A percentile compares a stretch with the other conserved stretches of the same genome.
phyloP scores from a whole-genome alignment of 2,797 vertebrate genomes.

The Platyrinchus mystaceus region DNA sequence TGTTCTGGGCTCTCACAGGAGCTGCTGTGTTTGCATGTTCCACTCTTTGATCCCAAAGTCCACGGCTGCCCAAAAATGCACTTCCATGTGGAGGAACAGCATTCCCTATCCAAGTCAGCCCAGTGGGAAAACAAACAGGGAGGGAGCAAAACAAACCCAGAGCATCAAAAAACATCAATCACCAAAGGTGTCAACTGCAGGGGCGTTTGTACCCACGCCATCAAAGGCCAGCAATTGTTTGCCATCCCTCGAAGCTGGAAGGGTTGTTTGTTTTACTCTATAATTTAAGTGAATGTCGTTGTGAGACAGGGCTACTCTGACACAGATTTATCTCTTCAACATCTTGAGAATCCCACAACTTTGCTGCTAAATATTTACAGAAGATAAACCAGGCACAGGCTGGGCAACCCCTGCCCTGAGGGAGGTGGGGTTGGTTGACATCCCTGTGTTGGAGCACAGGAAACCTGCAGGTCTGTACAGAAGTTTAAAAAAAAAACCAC shows the following conservation, averaged over 20 bases:
- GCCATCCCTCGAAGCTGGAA: not conserved
- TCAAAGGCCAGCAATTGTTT: not conserved
- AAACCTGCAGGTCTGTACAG: not conserved
- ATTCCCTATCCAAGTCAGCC: not conserved
- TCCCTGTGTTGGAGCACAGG: not conserved
- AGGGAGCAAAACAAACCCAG: constrained; percentile 45
- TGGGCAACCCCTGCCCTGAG: not conserved
- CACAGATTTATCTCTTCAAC: not conserved
- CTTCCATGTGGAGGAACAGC: not conserved
- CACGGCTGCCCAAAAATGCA: constrained; percentile 15
- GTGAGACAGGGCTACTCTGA: not conserved
- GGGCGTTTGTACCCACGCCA: not conserved
- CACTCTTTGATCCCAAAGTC: not conserved
- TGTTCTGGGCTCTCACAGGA: not conserved
- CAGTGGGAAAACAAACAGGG: constrained; percentile 54
- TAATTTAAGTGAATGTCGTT: not conserved
- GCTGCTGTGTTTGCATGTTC: not conserved
- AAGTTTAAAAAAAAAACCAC: not conserved
- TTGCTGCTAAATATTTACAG: not conserved
- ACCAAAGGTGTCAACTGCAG: not conserved
- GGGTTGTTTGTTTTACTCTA: constrained; percentile 10
- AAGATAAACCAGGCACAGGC: not conserved
- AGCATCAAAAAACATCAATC: constrained; percentile 34
- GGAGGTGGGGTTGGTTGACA: not conserved
- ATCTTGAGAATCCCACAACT: not conserved